Evolutionary conservation across 2,113 vertebrate species (phyloP).

Genomic region (Mixornis gularis): DNA sequence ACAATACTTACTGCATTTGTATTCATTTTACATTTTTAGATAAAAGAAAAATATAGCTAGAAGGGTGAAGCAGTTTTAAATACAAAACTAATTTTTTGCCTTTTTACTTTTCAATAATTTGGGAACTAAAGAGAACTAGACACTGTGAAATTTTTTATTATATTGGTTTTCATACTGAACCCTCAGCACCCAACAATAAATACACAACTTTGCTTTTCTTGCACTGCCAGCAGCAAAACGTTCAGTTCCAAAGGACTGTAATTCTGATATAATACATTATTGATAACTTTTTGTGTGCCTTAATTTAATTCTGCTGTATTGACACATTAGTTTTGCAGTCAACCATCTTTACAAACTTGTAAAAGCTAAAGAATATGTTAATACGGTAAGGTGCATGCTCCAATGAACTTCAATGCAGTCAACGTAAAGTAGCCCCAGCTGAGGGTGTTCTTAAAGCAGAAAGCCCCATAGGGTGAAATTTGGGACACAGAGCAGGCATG

Average conservation of each 20-base stretch:
- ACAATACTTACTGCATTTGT: constrained; percentile 48
- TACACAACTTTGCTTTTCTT: constrained; percentile 71
- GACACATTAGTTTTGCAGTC: constrained; percentile 21
- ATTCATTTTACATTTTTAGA: constrained; percentile 59
- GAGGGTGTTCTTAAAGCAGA: constrained; percentile 17
- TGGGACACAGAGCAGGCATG: constrained; percentile 4
- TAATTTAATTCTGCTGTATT: constrained; percentile 16
- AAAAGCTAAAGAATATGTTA: constrained; percentile 9
- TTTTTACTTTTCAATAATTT: constrained; percentile 53
- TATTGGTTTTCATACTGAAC: constrained; percentile 60
- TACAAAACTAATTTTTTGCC: constrained; percentile 49
- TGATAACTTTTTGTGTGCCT: constrained; percentile 56
- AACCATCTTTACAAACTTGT: constrained; percentile 17
- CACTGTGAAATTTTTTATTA: constrained; percentile 54
- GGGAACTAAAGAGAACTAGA: constrained; percentile 56
- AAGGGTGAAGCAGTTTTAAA: constrained; percentile 60
- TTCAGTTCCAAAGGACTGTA: constrained; percentile 72
- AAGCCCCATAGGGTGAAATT: not conserved
- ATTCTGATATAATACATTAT: constrained; percentile 47
- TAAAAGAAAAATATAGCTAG: constrained; percentile 41
- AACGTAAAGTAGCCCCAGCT: not conserved
- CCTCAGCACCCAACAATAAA: constrained; percentile 70
- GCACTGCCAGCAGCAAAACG: constrained; percentile 72
- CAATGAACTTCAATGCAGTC: not conserved
- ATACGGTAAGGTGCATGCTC: constrained; percentile 9